Evolutionary conservation across 1,140 invertebrate species (phyloP), one percentile per base, ranked within the genome.

Genomic region (Drosophila arizonae): DNA sequence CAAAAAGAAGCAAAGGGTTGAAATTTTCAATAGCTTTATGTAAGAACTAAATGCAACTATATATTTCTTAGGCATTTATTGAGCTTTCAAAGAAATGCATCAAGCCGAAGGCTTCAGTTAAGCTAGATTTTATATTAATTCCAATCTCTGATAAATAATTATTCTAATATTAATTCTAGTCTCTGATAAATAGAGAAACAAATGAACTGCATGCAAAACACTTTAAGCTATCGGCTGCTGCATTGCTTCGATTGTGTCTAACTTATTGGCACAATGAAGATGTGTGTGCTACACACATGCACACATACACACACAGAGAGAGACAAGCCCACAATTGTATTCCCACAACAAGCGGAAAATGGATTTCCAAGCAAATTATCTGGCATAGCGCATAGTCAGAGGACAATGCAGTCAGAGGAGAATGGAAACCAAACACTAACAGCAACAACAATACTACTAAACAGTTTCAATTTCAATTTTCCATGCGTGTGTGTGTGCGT

Each of bases 281-380:
- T 58, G 46, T 39, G 30, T 58, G 30, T 58, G 45, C 43, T 48
- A 5, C 5, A 4, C 28, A 46, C n/a, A 54, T 41, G 66, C 50
- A 8, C n/a, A 64, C 63, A 61, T 39, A 52, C 10, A 58, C 10
- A 45, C 15, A 62, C 11, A 51, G 21, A 45, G 43, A 54, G 11
- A 10, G 1, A 10, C 33, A 43, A 4, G 21, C 21, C 36, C 36
- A 10, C 36, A 39, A 21, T 57, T 57, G 36, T 45, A 58, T 48
- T 66, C 54, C 28, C 57, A 70, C 72, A 85, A 79, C 76, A 72
- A 76, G 67, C 79, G 81, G 81, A 90, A 90, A 90, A 90, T 90
- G 81, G 86, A 84, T 90, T 90, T 82, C 72, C 74, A 79, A 90
- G 86, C 86, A 90, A 90, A 90, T 90, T 86, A 90, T 90, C 79